Evolutionary conservation across 2,113 vertebrate genomes (phyloP).

Genomic region (Coptodon bakossiorum): DNA sequence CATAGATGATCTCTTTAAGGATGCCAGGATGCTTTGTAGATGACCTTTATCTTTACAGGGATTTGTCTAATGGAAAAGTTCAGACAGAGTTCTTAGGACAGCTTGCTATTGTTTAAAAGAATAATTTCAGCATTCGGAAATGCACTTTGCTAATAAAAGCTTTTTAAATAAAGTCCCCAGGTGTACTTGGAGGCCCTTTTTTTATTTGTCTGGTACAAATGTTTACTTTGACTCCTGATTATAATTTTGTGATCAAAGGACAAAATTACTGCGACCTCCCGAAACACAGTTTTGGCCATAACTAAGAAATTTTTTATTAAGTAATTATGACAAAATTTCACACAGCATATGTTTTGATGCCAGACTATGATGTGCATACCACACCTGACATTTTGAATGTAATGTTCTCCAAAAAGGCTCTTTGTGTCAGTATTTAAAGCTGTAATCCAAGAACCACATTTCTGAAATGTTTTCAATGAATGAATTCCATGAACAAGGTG

Average conservation of each 20-base stretch:
- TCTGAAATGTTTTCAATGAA: background rate
- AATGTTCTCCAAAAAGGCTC: background rate
- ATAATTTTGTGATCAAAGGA: background rate
- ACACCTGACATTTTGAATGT: background rate
- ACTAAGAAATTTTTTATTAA: background rate
- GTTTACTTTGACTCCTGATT: background rate
- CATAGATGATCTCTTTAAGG: background rate
- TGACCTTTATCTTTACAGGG: background rate
- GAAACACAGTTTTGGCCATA: background rate
- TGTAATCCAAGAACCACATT: background rate
- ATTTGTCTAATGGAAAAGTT: background rate
- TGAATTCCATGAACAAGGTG: background rate
- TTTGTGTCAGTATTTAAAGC: background rate
- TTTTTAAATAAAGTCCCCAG: background rate
- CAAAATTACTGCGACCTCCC: background rate
- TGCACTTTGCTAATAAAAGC: background rate
- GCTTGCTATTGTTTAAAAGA: background rate
- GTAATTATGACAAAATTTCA: background rate
- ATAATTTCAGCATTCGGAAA: background rate
- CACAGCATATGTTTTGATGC: background rate
- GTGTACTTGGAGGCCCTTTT: background rate
- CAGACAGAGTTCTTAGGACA: background rate
- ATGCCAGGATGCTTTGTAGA: background rate
- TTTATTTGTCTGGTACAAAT: background rate
- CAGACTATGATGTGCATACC: background rate